phyloP scores from a whole-genome alignment of 2,113 vertebrate species.

The Typhlomys cinereus region DNA sequence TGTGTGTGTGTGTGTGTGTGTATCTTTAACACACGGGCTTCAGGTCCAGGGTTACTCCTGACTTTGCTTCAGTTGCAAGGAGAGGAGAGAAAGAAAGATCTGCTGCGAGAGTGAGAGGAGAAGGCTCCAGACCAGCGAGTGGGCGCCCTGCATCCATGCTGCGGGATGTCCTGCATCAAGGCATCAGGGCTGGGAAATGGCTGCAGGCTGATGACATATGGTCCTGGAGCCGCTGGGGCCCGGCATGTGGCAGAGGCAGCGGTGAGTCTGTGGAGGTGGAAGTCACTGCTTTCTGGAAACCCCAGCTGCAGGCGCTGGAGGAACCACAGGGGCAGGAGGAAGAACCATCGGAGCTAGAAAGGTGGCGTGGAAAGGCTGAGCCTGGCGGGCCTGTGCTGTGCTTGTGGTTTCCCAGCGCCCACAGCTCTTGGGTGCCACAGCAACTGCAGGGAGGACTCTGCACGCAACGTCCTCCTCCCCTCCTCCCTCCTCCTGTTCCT shows the following conservation, averaged over 20 bases:
- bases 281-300: slow-evolving; percentile 74
- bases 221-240: background rate
- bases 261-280: slow-evolving; percentile 36
- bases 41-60: too few relatives aligned
- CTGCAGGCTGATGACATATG: background rate
- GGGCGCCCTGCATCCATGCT: background rate
- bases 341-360: too few relatives aligned
- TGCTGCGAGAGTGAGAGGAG: background rate
- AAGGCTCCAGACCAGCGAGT: background rate
- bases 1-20: too few relatives aligned
- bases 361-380: background rate
- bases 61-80: background rate
- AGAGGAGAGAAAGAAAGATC: background rate
- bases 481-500: too few relatives aligned
- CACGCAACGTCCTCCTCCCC: too few relatives aligned
- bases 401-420: background rate
- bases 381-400: background rate
- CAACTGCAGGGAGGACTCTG: background rate
- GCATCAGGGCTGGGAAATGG: background rate
- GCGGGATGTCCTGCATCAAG: background rate
- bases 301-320: background rate
- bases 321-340: background rate
- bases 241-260: background rate
- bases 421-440: background rate
- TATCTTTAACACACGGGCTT: too few relatives aligned